phyloP scores from a whole-genome alignment of 2,797 vertebrate species.

The Staurois parvus region DNA sequence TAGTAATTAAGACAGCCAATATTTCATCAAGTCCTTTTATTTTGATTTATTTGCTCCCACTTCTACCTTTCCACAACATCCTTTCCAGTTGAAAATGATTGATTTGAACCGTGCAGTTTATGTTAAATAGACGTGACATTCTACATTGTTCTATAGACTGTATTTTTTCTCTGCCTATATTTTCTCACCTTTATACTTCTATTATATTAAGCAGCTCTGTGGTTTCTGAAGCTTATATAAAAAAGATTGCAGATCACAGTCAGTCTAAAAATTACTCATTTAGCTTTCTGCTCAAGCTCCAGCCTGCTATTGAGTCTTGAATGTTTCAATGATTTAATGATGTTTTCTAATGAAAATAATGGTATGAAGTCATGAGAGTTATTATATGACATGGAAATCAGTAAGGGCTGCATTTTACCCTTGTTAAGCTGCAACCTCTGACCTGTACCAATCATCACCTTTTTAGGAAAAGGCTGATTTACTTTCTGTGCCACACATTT shows the following conservation, averaged over 20 bases:
- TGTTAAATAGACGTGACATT: constrained; percentile 16
- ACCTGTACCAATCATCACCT: constrained; percentile 36
- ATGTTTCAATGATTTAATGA: constrained; percentile 51
- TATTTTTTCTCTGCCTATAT: background rate
- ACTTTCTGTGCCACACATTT: constrained; percentile 58
- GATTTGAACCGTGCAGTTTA: background rate
- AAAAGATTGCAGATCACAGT: background rate
- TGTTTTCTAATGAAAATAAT: constrained; percentile 54
- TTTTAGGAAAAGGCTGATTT: constrained; percentile 39
- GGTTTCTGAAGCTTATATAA: background rate
- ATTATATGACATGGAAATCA: constrained; percentile 43
- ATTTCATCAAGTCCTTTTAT: background rate
- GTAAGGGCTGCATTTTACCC: constrained; percentile 31
- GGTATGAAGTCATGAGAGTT: constrained; percentile 51
- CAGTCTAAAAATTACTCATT: background rate
- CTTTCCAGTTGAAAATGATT: constrained; percentile 10
- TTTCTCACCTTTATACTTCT: background rate
- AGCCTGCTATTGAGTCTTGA: constrained; percentile 10
- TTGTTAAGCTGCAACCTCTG: constrained; percentile 55
- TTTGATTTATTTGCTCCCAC: constrained; percentile 15
- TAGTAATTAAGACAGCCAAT: background rate
- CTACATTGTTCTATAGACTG: background rate
- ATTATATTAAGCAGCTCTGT: background rate
- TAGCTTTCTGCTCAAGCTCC: constrained; percentile 8
- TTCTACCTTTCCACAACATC: background rate